Evolutionary conservation across 1,140 invertebrate species (phyloP).

Genomic region (Latrodectus geometricus): DNA sequence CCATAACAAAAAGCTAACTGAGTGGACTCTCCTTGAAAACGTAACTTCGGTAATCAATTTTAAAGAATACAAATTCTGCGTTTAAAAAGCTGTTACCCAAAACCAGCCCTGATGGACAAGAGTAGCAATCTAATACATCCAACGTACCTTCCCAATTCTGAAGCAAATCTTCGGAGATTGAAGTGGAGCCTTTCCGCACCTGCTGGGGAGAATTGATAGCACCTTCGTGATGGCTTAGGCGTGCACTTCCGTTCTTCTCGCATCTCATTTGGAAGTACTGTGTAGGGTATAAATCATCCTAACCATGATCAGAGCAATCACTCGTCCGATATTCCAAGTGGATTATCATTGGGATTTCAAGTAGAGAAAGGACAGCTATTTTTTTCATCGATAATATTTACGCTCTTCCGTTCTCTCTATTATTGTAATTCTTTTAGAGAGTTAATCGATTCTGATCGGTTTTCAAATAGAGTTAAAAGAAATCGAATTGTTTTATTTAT

Average conservation of each 20-base stretch:
- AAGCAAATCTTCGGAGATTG: conserved; percentile 39
- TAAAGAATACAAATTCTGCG: conserved; percentile 15
- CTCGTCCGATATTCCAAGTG: conserved; percentile 17
- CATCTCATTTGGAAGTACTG: conserved; percentile 44
- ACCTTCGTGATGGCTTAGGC: conserved; percentile 37
- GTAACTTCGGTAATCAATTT: conserved; percentile 28
- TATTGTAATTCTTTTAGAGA: conserved; percentile 35
- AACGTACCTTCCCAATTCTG: conserved; percentile 21
- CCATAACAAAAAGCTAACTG: not conserved
- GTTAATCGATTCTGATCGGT: conserved; percentile 52
- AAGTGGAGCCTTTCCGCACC: conserved; percentile 26
- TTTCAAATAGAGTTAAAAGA: conserved; percentile 32
- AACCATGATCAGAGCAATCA: conserved; percentile 44
- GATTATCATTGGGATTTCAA: conserved; percentile 45
- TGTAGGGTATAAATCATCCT: conserved; percentile 29
- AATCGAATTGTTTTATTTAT: conserved; percentile 40
- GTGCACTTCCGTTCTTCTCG: conserved; percentile 17
- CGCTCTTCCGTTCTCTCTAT: conserved; percentile 1
- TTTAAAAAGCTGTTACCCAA: conserved; percentile 33
- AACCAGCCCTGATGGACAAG: conserved; percentile 20
- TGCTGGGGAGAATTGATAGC: conserved; percentile 48
- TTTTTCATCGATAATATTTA: not conserved
- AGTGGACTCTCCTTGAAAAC: not conserved
- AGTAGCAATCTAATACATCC: conserved; percentile 21
- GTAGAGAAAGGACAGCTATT: not conserved